A percentile compares a stretch with the other conserved stretches of the same genome.
These are phyloP conservation scores for Globodera ellingtonae DNA, from an alignment of 1,140 invertebrate genomes.

Conservation along the genomic window DNA sequence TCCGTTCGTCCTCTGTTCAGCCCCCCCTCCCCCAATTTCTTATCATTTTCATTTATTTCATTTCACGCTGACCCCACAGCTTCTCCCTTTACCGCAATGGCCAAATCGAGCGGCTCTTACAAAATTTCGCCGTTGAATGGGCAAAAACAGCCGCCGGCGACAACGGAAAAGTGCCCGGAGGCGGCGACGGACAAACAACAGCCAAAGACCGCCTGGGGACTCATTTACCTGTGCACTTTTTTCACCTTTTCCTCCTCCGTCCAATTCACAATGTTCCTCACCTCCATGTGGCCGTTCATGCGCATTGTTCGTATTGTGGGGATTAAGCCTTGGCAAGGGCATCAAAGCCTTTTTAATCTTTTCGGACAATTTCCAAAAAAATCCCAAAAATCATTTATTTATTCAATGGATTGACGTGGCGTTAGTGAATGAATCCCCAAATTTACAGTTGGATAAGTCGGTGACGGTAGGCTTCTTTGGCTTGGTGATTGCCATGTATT, in stretches of 20 bases:
- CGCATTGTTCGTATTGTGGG: slow-evolving; percentile 58
- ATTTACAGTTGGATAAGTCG: slow-evolving; percentile 30
- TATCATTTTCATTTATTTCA: background rate
- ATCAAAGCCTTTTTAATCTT: no score
- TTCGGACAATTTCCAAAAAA: no score
- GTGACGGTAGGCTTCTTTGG: slow-evolving; percentile 31
- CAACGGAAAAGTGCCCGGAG: background rate
- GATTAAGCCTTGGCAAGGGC: background rate
- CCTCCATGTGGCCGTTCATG: slow-evolving; percentile 66
- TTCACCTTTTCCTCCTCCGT: slow-evolving; percentile 42
- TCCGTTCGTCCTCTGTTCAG: no score
- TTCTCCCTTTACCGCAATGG: background rate
- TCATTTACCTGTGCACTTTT: slow-evolving; percentile 38
- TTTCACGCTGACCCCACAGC: background rate
- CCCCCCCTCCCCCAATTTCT: background rate
- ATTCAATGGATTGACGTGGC: background rate
- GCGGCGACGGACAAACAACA: background rate
- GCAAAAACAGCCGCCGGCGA: background rate
- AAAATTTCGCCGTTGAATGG: background rate
- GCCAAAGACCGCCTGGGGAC: slow-evolving; percentile 41
- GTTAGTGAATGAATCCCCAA: background rate
- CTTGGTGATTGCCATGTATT: slow-evolving; percentile 31
- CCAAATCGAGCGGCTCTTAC: background rate
- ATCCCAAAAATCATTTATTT: no score
- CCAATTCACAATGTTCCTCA: slow-evolving; percentile 48